These are phyloP conservation scores for Monarcha castaneiventris DNA, from an alignment of 2,113 vertebrate species.

Conservation along the genomic window DNA sequence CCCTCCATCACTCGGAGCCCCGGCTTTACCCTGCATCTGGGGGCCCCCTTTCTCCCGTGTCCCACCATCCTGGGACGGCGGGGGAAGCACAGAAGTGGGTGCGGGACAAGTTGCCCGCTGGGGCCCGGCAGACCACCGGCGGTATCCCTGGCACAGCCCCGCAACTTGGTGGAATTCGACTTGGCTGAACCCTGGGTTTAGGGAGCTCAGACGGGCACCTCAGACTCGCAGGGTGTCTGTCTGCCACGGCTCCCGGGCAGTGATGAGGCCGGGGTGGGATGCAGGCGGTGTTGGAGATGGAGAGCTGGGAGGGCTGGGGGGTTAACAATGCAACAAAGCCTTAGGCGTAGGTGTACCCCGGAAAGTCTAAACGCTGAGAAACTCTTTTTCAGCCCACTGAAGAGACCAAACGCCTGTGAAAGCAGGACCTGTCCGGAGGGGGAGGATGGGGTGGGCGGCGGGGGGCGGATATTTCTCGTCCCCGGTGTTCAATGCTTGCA, in stretches of 20 bases:
- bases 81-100: not conserved
- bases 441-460: not conserved
- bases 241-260: not conserved
- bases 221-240: not conserved
- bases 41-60: not conserved
- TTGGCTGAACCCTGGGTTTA: not conserved
- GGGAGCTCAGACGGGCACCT: not conserved
- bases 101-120: not conserved
- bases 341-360: not conserved
- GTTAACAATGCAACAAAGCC: not conserved
- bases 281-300: not conserved
- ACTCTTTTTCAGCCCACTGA: not conserved
- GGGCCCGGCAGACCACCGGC: not conserved
- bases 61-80: not conserved
- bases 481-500: not conserved
- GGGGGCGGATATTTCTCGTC: not conserved
- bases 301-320: accelerated
- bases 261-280: not conserved
- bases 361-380: not conserved
- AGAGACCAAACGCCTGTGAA: not conserved
- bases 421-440: not conserved
- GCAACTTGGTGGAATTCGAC: not conserved
- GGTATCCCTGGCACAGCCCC: not conserved
- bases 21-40: not conserved
- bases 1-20: not conserved